These are phyloP conservation scores for Copidosoma floridanum DNA, from an alignment of 1,140 invertebrate genomes.

Conservation along the genomic window DNA sequence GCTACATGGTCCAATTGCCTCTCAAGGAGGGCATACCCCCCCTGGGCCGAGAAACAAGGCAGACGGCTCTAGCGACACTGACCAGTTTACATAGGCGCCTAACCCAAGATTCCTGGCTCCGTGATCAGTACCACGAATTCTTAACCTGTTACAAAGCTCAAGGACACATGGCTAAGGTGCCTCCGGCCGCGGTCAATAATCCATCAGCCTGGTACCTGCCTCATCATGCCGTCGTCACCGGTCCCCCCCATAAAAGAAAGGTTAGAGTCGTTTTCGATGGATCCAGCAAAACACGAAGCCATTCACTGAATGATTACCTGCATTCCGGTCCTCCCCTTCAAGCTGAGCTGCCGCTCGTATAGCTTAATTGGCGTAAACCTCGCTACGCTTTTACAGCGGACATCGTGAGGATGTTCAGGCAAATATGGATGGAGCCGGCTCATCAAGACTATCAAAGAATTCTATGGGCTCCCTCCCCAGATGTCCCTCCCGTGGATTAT, in stretches of 20 bases:
- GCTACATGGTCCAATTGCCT: not conserved
- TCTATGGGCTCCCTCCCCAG: not conserved
- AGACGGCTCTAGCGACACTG: not conserved
- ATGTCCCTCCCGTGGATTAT: not conserved
- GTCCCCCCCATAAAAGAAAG: not conserved
- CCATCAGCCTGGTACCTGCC: constrained; percentile 21
- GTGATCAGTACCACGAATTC: not conserved
- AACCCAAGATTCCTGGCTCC: not conserved
- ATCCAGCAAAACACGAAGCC: constrained; percentile 27
- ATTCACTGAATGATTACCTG: constrained; percentile 41
- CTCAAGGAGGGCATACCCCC: not conserved
- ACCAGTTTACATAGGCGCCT: not conserved
- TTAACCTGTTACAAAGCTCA: not conserved
- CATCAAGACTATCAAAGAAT: constrained; percentile 17
- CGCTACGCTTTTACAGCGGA: constrained; percentile 28
- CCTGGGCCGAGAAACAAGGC: not conserved
- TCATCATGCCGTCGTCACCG: constrained; percentile 26
- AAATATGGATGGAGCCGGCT: constrained; percentile 27
- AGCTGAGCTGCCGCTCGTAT: constrained; percentile 4
- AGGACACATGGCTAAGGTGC: not conserved
- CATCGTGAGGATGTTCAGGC: constrained; percentile 33
- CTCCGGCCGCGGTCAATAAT: not conserved
- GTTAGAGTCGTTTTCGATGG: constrained; percentile 43
- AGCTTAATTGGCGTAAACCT: constrained; percentile 12
- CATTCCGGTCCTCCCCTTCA: constrained; percentile 22